Evolutionary conservation across 2,797 vertebrate species (phyloP), one percentile per base, ranked within the genome.

Genomic region (Steatocranus sp.): DNA sequence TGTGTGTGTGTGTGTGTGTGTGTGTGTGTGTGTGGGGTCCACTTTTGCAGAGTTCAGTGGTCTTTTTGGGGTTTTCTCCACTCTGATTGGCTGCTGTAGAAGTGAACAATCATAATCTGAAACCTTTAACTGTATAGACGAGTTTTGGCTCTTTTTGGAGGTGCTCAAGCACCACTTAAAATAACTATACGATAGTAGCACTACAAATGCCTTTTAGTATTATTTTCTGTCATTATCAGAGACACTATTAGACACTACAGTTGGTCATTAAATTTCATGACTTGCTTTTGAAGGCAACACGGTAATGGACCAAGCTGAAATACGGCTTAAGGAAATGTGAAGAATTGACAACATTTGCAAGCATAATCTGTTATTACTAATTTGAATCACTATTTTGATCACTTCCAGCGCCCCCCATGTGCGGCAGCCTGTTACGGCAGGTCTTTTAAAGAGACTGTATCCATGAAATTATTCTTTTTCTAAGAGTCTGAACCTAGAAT

Each of bases 1-100:
- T 48, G 43, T 18, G 15, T 3, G 38, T 0, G 11, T 12, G 38
- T 3, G 38, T 3, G 41, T 43, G 3, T 0, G 41, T 49, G 48
- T 3, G 48, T n/a, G 18, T 6, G 17, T 3, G 49, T 1, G n/a
- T 2, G 49, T 4, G 20, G 4, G 36, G 20, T 51, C 49, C 50
- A 51, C 3, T 12, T 51, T 23, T 51, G 20, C 0, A 51, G 2
- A 12, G 50, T 23, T 51, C 20, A 51, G 20, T 20, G 10, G 49
- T 11, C 3, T 20, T 51, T 51, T 1, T 4, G 3, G 6, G 49
- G 10, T 51, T 23, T 6, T 51, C 11, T 12, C 18, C 11, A 51
- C 50, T 51, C 50, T 23, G 50, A 51, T 51, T 51, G 50, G 50
- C 50, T 23, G 50, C 50, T 51, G 6, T 51, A 12, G 50, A 51